Base-by-base conservation (phyloP, 2,888 invertebrate species). In the Stegophylla sp. region DNA sequence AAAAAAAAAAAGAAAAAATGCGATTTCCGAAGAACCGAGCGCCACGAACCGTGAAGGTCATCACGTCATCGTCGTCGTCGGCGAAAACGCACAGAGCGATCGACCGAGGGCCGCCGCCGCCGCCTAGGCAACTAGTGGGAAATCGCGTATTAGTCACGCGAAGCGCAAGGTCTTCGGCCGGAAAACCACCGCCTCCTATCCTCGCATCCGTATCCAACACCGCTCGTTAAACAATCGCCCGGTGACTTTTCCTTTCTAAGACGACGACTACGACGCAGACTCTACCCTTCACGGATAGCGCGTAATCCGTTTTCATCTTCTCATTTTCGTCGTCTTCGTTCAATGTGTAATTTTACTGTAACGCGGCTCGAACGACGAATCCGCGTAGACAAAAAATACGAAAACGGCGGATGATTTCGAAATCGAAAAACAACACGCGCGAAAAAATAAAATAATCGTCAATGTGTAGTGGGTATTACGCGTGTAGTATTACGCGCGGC, bases 111-210 rank as follows among this genome's bases (percentile, higher is more conserved):
- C 20, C 51, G 51, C 51, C 51, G 53, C 72, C 56, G 73, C 23
- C 59, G 51, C n/a, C 43, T n/a, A 56, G 77, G 77, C 77, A 77
- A 77, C 77, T 77, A 59, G 79, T 79, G 79, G 79, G 69, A 79
- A 79, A 79, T 79, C 79, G 79, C 51, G 34, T 41, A 71, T 79
- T 79, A 79, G 79, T 79, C 79, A 79, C 79, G 79, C 79, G 79
- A 79, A 79, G 79, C 79, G 79, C 79, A 79, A 79, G 79, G 79
- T 79, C 79, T 61, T 69, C 79, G 71, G 79, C 79, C 79, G 71
- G 79, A 79, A 79, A 79, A 79, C 48, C 48, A 15, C 23, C 34
- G 64, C 64, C 51, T 41, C 48, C 15, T 45, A 10, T 12, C 2
- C 45, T n/a, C 34, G 1, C 45, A 15, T 45, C 56, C 23, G 12